Conservation (phyloP, 2,888 invertebrate species). For the Melangyna quadrimaculata region DNA sequence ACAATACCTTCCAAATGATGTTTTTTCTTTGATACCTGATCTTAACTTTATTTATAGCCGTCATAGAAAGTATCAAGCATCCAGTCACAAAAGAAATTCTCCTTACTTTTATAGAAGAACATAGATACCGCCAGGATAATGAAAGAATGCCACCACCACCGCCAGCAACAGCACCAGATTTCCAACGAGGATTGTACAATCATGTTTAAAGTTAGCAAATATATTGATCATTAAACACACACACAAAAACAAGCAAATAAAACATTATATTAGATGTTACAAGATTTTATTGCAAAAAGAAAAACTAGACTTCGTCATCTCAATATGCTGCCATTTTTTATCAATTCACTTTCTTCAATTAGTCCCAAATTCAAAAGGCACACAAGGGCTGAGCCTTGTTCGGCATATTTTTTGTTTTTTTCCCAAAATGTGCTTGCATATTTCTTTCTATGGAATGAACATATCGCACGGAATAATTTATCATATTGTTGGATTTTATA, state of each 20-base stretch:
- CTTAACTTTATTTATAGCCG: constrained; percentile 84
- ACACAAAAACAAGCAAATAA: neutral
- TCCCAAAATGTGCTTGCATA: constrained; percentile 95
- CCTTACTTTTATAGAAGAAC: constrained; percentile 86
- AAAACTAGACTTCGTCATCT: constrained; percentile 80
- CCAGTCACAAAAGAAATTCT: constrained; percentile 93
- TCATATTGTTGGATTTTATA: constrained; percentile 89
- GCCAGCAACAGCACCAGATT: constrained; percentile 21
- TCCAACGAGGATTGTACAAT: constrained; percentile 46
- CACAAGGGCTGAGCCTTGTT: constrained; percentile 95
- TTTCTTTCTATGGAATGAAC: constrained; percentile 87
- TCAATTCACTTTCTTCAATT: constrained; percentile 84
- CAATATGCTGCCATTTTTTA: constrained; percentile 87
- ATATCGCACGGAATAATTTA: constrained; percentile 90
- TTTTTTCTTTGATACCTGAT: neutral
- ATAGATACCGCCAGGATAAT: constrained; percentile 85
- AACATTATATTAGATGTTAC: constrained; percentile 35
- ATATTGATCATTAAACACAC: constrained; percentile 8
- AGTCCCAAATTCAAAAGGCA: constrained; percentile 87
- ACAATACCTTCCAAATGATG: neutral
- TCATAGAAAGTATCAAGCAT: constrained; percentile 89
- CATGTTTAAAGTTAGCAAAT: constrained; percentile 50
- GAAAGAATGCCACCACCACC: constrained; percentile 87
- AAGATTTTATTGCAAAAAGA: constrained; percentile 53
- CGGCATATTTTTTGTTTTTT: constrained; percentile 96